Evolutionary conservation across 2,888 invertebrate species (phyloP), one percentile per base, ranked within the genome.

Genomic region (Anticlea derivata): DNA sequence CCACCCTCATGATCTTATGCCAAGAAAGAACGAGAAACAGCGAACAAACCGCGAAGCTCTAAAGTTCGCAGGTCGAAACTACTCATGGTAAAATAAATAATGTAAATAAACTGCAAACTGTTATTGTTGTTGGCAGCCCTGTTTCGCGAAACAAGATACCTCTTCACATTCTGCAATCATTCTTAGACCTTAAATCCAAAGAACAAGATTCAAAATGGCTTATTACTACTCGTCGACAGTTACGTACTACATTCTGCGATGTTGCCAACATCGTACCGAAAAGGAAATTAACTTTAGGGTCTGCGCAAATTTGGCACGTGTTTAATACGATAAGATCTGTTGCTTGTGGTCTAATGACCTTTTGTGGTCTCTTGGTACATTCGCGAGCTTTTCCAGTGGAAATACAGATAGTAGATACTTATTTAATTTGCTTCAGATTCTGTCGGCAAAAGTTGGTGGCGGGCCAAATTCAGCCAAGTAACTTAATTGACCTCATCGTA

Each of bases 251-350:
- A 33, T 34, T 34, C 37, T 29, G 35, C 35, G 35, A 35, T 49
- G 57, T 52, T 60, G 60, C 60, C 61, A 61, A 50, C 56, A 48
- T 45, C 46, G 53, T 53, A 49, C 50, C 52, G 44, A 51, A 47
- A 40, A 58, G 58, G 58, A 63, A 63, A 63, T 63, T 61, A 63
- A 60, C 55, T 63, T 63, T 55, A 60, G 57, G 54, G 55, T 56
- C 55, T 51, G 41, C 55, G 33, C 54, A 52, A 61, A 57, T 63
- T 63, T 61, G 61, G 63, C 63, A 61, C 57, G 60, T 60, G 60
- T 58, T 61, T 57, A 43, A 37, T 41, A 30, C 47, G 61, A 60
- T 63, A 61, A 52, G 61, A 61, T 63, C 63, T 29, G 55, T 52
- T 45, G 48, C 50, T 54, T 49, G 40, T 40, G 48, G 50, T 55